phyloP scores from a whole-genome alignment of 2,888 invertebrate species.

The Troides aeacus region DNA sequence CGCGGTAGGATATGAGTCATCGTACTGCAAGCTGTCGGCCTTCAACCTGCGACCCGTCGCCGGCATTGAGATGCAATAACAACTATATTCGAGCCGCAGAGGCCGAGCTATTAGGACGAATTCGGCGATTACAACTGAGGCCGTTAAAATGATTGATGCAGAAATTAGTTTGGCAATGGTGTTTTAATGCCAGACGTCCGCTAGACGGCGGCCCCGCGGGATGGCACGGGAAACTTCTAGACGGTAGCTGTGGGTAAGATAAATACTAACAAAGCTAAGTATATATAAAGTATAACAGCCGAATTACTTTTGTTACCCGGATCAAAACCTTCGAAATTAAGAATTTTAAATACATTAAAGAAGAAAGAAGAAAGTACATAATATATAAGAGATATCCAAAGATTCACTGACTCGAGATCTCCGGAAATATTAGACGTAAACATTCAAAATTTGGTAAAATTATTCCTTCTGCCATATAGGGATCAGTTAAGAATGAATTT shows the following conservation, averaged over 20 bases:
- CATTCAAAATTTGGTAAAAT: no score
- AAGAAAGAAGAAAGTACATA: no score
- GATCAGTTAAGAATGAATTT: no score
- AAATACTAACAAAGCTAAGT: not conserved
- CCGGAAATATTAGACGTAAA: no score
- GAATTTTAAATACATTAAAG: no score
- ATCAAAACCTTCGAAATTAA: no score
- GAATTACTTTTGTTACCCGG: no score
- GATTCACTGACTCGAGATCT: no score
- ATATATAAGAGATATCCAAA: no score
- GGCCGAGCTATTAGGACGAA: conserved; percentile 57
- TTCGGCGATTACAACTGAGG: conserved; percentile 66
- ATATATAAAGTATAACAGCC: no score
- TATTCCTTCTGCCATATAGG: no score
- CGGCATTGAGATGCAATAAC: conserved; percentile 66
- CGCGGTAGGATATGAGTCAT: conserved; percentile 38
- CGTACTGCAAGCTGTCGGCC: conserved; percentile 36
- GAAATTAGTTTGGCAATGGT: conserved; percentile 66
- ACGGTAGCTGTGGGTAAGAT: not conserved
- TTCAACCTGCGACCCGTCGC: conserved; percentile 33
- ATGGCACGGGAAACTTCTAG: conserved; percentile 2
- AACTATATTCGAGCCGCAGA: conserved; percentile 49
- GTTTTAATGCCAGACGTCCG: conserved; percentile 39
- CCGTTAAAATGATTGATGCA: conserved; percentile 59
- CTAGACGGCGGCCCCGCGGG: conserved; percentile 12